Evolutionary conservation across 2,113 vertebrate genomes (phyloP), one percentile per base, ranked within the genome.

Genomic region (Platysternon megacephalum): DNA sequence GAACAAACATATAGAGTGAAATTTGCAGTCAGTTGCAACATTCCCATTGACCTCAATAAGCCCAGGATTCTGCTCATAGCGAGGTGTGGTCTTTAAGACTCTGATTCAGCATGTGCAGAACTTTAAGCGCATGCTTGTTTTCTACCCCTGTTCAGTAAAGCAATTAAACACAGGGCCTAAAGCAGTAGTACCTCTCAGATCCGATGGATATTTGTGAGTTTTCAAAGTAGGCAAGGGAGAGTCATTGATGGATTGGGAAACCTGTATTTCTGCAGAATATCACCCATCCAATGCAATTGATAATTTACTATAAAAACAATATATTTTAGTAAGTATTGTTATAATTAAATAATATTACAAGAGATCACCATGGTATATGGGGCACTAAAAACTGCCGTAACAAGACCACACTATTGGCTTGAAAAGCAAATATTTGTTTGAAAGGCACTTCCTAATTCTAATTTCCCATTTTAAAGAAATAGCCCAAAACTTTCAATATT

Each of bases 221-320:
- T 65, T 83, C 53, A 12, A 22, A 91, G 74, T 16, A 14, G 42
- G 0, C 53, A 2, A 58, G n/a, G n/a, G 42, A 2, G 49, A 35
- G 4, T 39, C 94, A 6, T 78, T 51, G 81, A 39, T 48, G 56
- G 84, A 24, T 9, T 32, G 1, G 0, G 81, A 65, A 44, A 19
- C 56, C 74, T 86, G 11, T 61, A 49, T 52, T 74, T 81, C 44
- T 56, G 29, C 53, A 52, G 52, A 92, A 44, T 11, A 9, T 19
- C 2, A 29, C 61, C 6, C 2, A 0, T 48, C 1, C 0, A 35
- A 80, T 16, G 19, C 24, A 80, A 80, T 4, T 80, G 32, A 3
- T 65, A 65, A 65, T 65, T 65, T 14, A 65, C 14, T 14, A 16
- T 14, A 32, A 10, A 51, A 65, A 61, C 11, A 65, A 65, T 35